Evolutionary conservation across 2,888 invertebrate genomes (phyloP), one percentile per base, ranked within the genome.

Genomic region (Stenodera caucasica): DNA sequence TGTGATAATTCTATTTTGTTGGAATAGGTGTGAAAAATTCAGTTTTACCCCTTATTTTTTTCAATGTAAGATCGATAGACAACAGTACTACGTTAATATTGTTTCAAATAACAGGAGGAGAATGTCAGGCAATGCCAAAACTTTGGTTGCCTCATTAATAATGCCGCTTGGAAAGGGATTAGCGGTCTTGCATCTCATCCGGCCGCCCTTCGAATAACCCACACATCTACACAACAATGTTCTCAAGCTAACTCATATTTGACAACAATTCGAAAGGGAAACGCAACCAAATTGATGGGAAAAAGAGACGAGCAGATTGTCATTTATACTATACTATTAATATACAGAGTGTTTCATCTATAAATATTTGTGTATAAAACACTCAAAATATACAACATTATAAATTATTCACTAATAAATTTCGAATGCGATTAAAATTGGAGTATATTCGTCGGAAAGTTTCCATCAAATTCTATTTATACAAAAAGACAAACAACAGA

Each of bases 71-170:
- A 72, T 72, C 71, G 67, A 72, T 72, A 45, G 23, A 4, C 26
- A 71, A 62, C n/a, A n/a, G n/a, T n/a, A 64, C 65, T 65, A 65
- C 65, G 68, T 69, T 70, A 70, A 71, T 72, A 71, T 71, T 71
- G 69, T 70, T 70, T 61, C 66, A 69, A 68, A 63, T 63, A 70
- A 65, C 67, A 68, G 61, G 67, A 66, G 69, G 65, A 60, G 55
- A 68, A 71, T 65, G 72, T 70, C 70, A 70, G 71, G 63, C 66
- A 66, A 64, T 45, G 45, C 67, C 61, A 66, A 73, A 73, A 69
- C 70, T 73, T 73, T 65, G 70, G 69, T 71, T 71, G 66, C 63
- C 71, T 70, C 74, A 74, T 74, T 74, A 74, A 73, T 75, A 74
- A 73, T 72, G 70, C 71, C 67, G 67, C 73, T 73, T 65, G 70